Base-by-base conservation (phyloP, 53 echinoderm and acorn worm genomes). In the Patiria pectinifera region DNA sequence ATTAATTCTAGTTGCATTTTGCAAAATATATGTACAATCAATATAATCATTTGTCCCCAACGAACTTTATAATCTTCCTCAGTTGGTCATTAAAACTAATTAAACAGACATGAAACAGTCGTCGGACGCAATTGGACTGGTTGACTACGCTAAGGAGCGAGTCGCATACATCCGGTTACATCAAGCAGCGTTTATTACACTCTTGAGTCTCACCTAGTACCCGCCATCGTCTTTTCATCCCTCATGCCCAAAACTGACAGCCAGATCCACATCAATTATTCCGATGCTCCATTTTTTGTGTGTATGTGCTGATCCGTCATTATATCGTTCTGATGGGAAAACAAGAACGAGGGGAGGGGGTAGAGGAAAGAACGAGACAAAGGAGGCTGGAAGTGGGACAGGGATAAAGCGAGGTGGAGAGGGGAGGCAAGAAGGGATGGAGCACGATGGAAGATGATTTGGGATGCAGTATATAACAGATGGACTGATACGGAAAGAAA, bases 81-180 rank as follows among this genome's bases (percentile, higher is more conserved):
- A 14, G 6, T 60, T 12, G 3, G 66, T 53, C 66, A 66, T 4
- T 66, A 15, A 66, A 13, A 13, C 44, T 69, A 85, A 15, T 18
- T 9, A 18, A 18, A 16, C 35, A 78, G 24, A 77, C 88, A 86
- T 86, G 53, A 45, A 88, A 76, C 60, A 60, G 88, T 88, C 59
- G 88, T 88, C 43, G 60, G 78, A 25, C 71, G 3, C 59, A 9
- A 15, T 21, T 82, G 22, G 82, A 63, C 69, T 4, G 21, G 84
- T 60, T 76, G 87, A 78, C 60, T 35, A 60, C 77, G 76, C 78
- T 44, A 47, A 77, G 61, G 88, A 78, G 59, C 60, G 88, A 88
- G 88, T 88, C 88, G 88, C 66, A 53, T 88, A 88, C 88, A 88
- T 88, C 88, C 88, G 88, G 76, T 88, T 77, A 88, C 88, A 88